These are phyloP conservation scores for Fissipunctia ypsillon DNA, from an alignment of 2,888 invertebrate species.

Conservation along the genomic window DNA sequence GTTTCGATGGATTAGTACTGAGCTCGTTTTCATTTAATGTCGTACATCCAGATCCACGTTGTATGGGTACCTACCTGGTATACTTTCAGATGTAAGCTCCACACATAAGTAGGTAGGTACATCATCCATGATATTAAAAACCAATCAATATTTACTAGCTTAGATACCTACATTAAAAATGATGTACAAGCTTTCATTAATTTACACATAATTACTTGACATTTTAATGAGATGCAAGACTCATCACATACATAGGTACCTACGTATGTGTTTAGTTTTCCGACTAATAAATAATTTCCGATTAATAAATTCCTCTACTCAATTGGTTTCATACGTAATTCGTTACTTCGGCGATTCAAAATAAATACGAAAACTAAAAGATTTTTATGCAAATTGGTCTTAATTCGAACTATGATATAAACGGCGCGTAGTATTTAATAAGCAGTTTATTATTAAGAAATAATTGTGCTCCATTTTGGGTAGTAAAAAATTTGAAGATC, in stretches of 20 bases:
- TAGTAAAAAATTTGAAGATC: conserved; percentile 22
- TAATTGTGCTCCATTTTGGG: conserved; percentile 19
- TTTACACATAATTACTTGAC: conserved; percentile 18
- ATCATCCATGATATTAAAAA: neutral
- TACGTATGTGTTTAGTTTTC: conserved; percentile 9
- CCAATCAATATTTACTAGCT: neutral
- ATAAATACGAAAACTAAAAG: conserved; percentile 16
- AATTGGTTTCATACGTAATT: conserved; percentile 35
- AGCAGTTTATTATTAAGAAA: conserved; percentile 18
- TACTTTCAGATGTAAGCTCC: too few relatives aligned
- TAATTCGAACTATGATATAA: neutral
- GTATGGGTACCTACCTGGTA: too few relatives aligned
- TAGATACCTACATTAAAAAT: conserved; percentile 5
- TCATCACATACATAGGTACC: neutral
- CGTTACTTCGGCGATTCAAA: conserved; percentile 11
- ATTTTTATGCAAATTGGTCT: conserved; percentile 38
- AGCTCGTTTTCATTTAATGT: too few relatives aligned
- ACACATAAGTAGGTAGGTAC: neutral
- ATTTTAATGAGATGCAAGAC: conserved; percentile 22
- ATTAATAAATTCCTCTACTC: conserved; percentile 18
- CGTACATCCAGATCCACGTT: too few relatives aligned
- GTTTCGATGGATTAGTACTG: too few relatives aligned
- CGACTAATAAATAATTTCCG: conserved; percentile 14
- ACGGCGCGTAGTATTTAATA: too few relatives aligned
- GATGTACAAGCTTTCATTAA: neutral